These are phyloP conservation scores for Cataglyphis rosenhaueri DNA, from an alignment of 2,888 invertebrate genomes.

Conservation along the genomic window DNA sequence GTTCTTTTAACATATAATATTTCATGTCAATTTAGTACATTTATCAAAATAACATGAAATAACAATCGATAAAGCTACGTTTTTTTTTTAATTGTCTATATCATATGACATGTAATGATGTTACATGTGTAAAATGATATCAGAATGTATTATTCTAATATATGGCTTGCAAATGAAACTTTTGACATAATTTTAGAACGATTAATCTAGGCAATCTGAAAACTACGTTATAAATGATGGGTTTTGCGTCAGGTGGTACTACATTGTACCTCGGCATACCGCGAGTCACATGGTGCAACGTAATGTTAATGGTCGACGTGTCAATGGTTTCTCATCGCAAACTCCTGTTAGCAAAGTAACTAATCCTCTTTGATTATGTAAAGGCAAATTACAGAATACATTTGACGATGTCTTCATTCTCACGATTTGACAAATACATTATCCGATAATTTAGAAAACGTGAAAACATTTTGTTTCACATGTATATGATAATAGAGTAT, in stretches of 20 bases:
- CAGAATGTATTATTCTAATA: conserved; percentile 12
- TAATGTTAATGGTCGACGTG: conserved; percentile 49
- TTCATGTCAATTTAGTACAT: not conserved
- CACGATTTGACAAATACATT: not conserved
- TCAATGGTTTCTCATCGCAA: conserved; percentile 53
- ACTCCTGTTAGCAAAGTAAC: conserved; percentile 46
- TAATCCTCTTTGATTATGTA: conserved; percentile 45
- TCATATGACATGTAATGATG: not conserved
- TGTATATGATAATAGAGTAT: not conserved
- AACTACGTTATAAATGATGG: conserved; percentile 55
- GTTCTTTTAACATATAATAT: not conserved
- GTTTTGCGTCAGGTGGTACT: conserved; percentile 55
- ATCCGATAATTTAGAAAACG: not conserved
- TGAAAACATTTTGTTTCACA: not conserved
- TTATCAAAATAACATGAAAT: not conserved
- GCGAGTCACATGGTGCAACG: conserved; percentile 53
- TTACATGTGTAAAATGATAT: conserved; percentile 24
- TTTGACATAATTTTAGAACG: conserved; percentile 54
- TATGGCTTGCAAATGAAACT: conserved; percentile 37
- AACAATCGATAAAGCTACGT: not conserved
- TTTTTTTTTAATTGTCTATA: not conserved
- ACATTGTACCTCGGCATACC: conserved; percentile 55
- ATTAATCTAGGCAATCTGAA: conserved; percentile 49
- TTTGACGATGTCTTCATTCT: not conserved
- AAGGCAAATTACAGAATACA: conserved; percentile 37